These are phyloP conservation scores for Brachyhypopomus occidentalis DNA, from an alignment of 2,113 vertebrate species.

Conservation along the genomic window DNA sequence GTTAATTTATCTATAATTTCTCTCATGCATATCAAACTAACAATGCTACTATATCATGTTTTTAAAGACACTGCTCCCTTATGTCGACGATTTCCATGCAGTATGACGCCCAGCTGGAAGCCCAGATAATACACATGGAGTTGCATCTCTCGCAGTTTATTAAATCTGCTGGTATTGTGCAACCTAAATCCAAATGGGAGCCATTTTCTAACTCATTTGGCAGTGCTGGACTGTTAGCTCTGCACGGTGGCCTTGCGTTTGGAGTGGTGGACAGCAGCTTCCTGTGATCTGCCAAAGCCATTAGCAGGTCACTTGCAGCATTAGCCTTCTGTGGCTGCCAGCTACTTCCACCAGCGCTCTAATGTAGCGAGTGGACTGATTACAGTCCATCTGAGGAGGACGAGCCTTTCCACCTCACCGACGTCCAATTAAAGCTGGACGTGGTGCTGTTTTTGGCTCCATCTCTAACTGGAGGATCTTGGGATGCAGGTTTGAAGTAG, in stretches of 20 bases:
- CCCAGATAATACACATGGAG: constrained; percentile 22
- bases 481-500: constrained; percentile 43
- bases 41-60: background rate
- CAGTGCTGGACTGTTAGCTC: constrained; percentile 35
- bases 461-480: constrained; percentile 24
- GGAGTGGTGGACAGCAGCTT: constrained; percentile 27
- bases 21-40: constrained; percentile 19
- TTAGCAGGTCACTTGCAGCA: constrained; percentile 43
- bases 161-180: constrained; percentile 26
- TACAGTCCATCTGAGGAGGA: constrained; percentile 43
- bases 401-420: constrained; percentile 43
- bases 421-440: constrained; percentile 49
- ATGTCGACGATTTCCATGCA: constrained; percentile 1
- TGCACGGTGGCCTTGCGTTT: constrained; percentile 43
- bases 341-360: constrained; percentile 36
- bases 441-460: constrained; percentile 41
- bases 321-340: constrained; percentile 39
- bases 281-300: constrained; percentile 47
- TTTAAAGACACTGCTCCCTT: background rate
- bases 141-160: constrained; percentile 15
- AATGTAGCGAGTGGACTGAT: constrained; percentile 48
- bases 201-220: constrained; percentile 25
- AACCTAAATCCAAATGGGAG: constrained; percentile 14
- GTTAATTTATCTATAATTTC: constrained; percentile 47
- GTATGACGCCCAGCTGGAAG: constrained; percentile 13